Conservation (phyloP, 2,113 vertebrate genomes). For the Mastomys natalensis region DNA sequence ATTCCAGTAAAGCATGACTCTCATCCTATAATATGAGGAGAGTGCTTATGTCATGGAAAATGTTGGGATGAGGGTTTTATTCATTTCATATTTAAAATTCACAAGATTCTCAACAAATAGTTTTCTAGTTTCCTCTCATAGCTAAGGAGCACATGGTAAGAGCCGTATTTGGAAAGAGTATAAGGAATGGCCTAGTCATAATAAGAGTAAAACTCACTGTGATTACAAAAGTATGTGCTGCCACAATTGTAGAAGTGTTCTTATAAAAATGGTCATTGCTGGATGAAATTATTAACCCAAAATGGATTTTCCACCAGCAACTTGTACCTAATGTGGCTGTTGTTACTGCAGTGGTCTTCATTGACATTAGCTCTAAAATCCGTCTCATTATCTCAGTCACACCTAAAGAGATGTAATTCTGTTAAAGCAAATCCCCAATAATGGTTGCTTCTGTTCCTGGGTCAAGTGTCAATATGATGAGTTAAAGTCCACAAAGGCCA, state of each 20-base stretch:
- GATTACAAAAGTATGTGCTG: not conserved
- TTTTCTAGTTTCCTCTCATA: not conserved
- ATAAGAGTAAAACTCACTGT: not conserved
- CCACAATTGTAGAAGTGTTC: not conserved
- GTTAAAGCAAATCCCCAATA: not conserved
- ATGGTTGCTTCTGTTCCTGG: not conserved
- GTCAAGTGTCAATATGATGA: not conserved
- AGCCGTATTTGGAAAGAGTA: not conserved
- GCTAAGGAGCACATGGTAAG: not conserved
- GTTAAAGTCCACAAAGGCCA: not conserved
- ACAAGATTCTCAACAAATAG: not conserved
- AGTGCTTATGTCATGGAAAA: not conserved
- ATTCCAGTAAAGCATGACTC: not conserved
- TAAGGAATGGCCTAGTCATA: not conserved
- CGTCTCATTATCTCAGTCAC: not conserved
- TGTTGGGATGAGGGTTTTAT: not conserved
- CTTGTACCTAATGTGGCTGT: not conserved
- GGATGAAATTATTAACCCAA: not conserved
- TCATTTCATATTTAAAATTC: constrained; percentile 17
- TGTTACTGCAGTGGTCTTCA: not conserved
- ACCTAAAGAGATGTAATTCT: not conserved
- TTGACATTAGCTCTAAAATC: not conserved
- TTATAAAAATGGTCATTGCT: not conserved
- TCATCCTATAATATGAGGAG: not conserved
- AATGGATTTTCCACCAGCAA: not conserved